Percentiles rank a stretch among this genome's conserved stretches.
Conservation (phyloP, 2,888 invertebrate genomes). For the Julus scanicus region DNA sequence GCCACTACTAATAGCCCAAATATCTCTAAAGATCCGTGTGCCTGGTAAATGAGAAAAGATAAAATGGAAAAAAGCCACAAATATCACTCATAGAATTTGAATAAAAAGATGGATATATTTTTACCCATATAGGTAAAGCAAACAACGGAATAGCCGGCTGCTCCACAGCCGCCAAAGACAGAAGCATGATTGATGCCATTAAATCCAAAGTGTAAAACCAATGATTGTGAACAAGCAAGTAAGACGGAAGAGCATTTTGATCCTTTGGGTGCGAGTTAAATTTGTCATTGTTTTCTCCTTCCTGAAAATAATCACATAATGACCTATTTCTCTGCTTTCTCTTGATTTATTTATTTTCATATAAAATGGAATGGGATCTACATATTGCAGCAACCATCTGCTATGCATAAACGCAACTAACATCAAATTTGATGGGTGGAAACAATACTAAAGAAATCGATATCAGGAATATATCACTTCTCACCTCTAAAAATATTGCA, state of each 20-base stretch:
- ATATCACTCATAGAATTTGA: neutral
- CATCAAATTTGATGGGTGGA: neutral
- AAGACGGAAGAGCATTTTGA: conserved; percentile 84
- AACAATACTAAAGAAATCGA: neutral
- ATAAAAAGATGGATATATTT: neutral
- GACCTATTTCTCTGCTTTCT: neutral
- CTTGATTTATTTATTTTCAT: neutral
- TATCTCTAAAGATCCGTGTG: conserved; percentile 84
- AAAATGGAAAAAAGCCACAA: neutral
- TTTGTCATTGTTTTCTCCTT: conserved; percentile 91
- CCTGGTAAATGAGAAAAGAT: conserved; percentile 65
- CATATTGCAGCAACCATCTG: neutral
- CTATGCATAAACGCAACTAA: neutral
- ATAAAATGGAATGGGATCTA: too few species aligned
- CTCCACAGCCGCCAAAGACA: conserved; percentile 82
- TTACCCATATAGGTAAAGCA: conserved; percentile 58
- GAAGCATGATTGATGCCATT: conserved; percentile 78
- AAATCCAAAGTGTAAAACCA: conserved; percentile 88
- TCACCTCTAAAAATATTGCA: conserved; percentile 84
- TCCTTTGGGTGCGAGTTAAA: conserved; percentile 88
- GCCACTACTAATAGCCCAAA: conserved; percentile 80
- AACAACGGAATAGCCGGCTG: conserved; percentile 81
- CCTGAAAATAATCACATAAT: conserved; percentile 70
- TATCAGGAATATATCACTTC: neutral
- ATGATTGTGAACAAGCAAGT: conserved; percentile 85